Evolutionary conservation across 1,140 invertebrate species (phyloP).

Genomic region (Lethocerus indicus): DNA sequence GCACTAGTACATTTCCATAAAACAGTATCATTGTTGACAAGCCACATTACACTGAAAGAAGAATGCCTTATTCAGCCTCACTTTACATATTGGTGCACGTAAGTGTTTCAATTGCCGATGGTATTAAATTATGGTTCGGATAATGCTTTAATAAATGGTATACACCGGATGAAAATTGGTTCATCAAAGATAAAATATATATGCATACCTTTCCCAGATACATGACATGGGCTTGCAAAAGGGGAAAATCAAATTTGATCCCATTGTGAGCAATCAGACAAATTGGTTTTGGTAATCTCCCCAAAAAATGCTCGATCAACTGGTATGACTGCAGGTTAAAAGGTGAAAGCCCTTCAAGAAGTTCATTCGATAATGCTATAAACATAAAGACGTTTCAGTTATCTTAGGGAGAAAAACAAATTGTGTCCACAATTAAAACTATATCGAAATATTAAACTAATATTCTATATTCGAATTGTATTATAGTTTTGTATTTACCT

Average conservation of each 20-base stretch:
- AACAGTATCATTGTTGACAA: too few relatives aligned
- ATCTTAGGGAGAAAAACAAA: neutral
- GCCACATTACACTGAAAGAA: too few relatives aligned
- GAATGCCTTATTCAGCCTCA: too few relatives aligned
- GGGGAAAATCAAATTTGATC: slow-evolving; percentile 55
- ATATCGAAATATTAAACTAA: neutral
- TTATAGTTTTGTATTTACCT: slow-evolving; percentile 23
- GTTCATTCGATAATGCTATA: slow-evolving; percentile 46
- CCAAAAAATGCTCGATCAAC: slow-evolving; percentile 40
- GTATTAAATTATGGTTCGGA: too few relatives aligned
- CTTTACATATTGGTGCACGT: too few relatives aligned
- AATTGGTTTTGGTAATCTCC: slow-evolving; percentile 40
- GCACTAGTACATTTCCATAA: too few relatives aligned
- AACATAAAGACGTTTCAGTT: slow-evolving; percentile 6
- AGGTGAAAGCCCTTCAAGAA: slow-evolving; percentile 33
- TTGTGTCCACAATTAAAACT: neutral
- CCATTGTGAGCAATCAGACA: slow-evolving; percentile 74
- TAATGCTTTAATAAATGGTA: too few relatives aligned
- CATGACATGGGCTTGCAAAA: slow-evolving; percentile 40
- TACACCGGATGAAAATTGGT: neutral
- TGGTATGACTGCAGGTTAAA: slow-evolving; percentile 36
- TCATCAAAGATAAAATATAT: neutral
- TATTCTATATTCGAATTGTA: neutral
- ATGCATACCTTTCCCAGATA: slow-evolving; percentile 24
- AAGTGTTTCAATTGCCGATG: too few relatives aligned